phyloP scores from a whole-genome alignment of 2,888 invertebrate genomes.

The Tachina lurida region DNA sequence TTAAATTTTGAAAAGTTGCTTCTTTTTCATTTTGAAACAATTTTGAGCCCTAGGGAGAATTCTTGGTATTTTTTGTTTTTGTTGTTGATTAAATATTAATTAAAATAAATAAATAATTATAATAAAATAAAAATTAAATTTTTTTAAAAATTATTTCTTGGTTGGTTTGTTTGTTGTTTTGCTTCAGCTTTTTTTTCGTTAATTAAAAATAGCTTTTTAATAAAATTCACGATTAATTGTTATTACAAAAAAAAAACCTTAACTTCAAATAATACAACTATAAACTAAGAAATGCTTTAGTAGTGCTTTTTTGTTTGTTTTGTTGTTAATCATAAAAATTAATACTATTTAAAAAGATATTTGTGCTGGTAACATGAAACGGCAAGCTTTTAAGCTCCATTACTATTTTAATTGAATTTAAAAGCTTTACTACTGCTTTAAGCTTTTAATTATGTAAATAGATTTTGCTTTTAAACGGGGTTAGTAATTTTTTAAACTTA shows the following conservation, averaged over 20 bases:
- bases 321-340: constrained; percentile 37
- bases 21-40: constrained; percentile 42
- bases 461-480: constrained; percentile 39
- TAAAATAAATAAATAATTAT: constrained; percentile 63
- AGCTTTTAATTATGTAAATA: constrained; percentile 21
- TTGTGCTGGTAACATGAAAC: constrained; percentile 32
- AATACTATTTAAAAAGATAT: constrained; percentile 65
- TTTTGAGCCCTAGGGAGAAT: constrained; percentile 80
- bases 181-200: constrained; percentile 30
- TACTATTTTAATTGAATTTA: neutral
- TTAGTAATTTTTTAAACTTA: constrained; percentile 75
- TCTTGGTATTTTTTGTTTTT: constrained; percentile 76
- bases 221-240: constrained; percentile 55
- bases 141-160: constrained; percentile 44
- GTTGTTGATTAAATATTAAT: constrained; percentile 49
- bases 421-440: constrained; percentile 19
- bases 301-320: constrained; percentile 42
- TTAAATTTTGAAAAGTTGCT: constrained; percentile 51
- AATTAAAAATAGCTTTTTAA: constrained; percentile 19
- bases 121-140: constrained; percentile 46
- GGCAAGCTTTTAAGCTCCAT: constrained; percentile 31
- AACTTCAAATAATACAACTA: constrained; percentile 55
- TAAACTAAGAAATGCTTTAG: constrained; percentile 71
- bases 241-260: constrained; percentile 41
- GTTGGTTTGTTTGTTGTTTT: constrained; percentile 66